Evolutionary conservation across 2,888 invertebrate genomes (phyloP), one percentile per base, ranked within the genome.

Genomic region (Catocala fraxini): DNA sequence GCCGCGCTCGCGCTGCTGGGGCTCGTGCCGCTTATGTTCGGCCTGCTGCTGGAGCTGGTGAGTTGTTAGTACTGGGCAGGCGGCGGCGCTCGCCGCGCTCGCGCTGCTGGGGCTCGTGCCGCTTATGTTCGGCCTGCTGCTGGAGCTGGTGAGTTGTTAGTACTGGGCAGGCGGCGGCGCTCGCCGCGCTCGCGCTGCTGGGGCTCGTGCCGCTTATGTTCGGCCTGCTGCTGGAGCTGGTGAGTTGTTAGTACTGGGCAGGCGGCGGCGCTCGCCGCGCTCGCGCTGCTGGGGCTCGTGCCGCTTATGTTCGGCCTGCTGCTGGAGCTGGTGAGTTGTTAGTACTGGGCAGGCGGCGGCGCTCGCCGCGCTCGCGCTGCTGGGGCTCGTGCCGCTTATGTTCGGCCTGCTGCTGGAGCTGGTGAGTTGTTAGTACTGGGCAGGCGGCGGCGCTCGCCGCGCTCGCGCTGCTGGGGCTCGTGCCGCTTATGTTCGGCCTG

Each of bases 371-470:
- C 89, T 96, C 0, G 95, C 99, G 11, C 95, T 99, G 73, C 95
- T 99, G 42, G 98, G 98, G 0, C 95, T 99, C 0, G 97, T 99
- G 76, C 99, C 99, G 0, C 94, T 99, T 58, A 95, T 99, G 73
- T 97, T 99, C 83, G 99, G 99, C 0, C 92, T 99, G 69, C 95
- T 99, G 55, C 95, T 99, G 67, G 99, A 99, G 86, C 94, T 99
- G 82, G 98, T 93, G 42, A 70, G 84, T 80, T 51, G 9, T 25
- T 25, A 25, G 25, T 25, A 25, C 25, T 25, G 25, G 25, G 25
- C 25, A 25, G 25, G n/a, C n/a, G 73, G 97, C 97, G 9, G 95
- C 97, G 0, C 93, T 97, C 15, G 97, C 98, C 0, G 96, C 97
- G 0, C 89, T 96, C 0, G 95, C 99, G 11, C 95, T 99, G 73